Base-by-base conservation (phyloP, 2,888 invertebrate species). In the Parelbella ahira region DNA sequence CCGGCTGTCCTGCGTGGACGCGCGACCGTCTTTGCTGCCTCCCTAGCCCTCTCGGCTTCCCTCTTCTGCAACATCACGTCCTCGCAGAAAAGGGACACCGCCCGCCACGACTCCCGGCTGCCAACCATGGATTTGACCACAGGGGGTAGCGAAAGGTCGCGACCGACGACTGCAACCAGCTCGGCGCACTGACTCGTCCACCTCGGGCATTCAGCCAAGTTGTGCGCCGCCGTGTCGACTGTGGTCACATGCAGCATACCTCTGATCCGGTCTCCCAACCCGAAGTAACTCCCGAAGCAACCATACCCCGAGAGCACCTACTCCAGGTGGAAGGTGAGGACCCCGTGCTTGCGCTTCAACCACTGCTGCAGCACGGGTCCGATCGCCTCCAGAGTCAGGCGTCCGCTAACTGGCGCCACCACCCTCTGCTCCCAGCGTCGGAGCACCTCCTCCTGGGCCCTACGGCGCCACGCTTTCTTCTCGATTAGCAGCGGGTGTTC, bases 121-220 rank as follows among this genome's bases (percentile, higher is more conserved):
- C 11, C 10, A 1, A 45, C 12, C 32, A 45, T 37, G 1, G 37
- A 19, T n/a, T 15, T 6, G 3, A 43, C 38, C 15, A 37, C 29
- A 2, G 33, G 19, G 3, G 42, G 25, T 4, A 34, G 25, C 5
- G 46, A 46, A 2, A 38, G 28, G 7, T 46, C 42, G 1, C 0
- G 2, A 2, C 42, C 43, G 1, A 43, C 19, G 3, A 3, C 6
- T 2, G 8, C 12, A 1, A 20, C 11, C 12, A 46, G 24, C 10
- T 0, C 8, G 5, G n/a, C n/a, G 0, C 30, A 11, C 32, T 41
- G 18, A 2, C 3, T 8, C 8, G 3, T 3, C 36, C 36, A 41
- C 8, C 30, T 25, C 2, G 30, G 30, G 25, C 36, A 45, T 12
- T 30, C 32, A 7, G 13, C 32, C 10, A 41, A 32, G 1, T 39